Base-by-base conservation (phyloP, 2,888 invertebrate genomes). In the Nymphalis urticae region DNA sequence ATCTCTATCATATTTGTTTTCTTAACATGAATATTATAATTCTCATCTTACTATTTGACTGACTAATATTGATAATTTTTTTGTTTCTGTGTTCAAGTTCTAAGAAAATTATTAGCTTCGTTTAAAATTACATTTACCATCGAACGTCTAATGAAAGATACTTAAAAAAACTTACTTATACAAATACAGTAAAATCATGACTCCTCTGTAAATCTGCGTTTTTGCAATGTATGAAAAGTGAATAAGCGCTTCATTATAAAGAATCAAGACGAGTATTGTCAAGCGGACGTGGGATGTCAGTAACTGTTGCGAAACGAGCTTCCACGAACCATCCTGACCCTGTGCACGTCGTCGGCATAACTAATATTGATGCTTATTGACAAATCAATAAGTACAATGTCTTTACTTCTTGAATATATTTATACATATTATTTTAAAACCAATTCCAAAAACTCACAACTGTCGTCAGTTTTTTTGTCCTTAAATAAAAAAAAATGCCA, bases 321-420 rank as follows among this genome's bases (percentile, higher is more conserved):
- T 83, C 84, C 78, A 81, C 78, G 84, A 85, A 84, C 78, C 78
- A 77, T 78, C 76, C 77, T 82, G 84, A 84, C 83, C 85, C 83
- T 80, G 76, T 66, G 79, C 76, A 82, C 84, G 83, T 78, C 70
- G 80, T 76, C 79, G 79, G 83, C 82, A 84, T 86, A 70, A 74
- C 75, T 85, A 85, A 86, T 86, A 82, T 82, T 84, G 82, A 83
- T 80, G 81, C 79, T 80, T 81, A 82, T 81, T 82, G 76, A 16
- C 42, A 58, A 77, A 72, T 75, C 76, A 73, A 78, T 79, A 74
- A 76, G 36, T 19, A 19, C 19, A 58, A 27, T 51, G 8, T 32
- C 27, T 24, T 56, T 9, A 16, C 32, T 32, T 16, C 27, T 1
- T 42, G 42, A 56, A n/a, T 56, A 27, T 27, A 54, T 17, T 54